Conservation (phyloP, 2,113 vertebrate genomes). For the Odocoileus virginianus region DNA sequence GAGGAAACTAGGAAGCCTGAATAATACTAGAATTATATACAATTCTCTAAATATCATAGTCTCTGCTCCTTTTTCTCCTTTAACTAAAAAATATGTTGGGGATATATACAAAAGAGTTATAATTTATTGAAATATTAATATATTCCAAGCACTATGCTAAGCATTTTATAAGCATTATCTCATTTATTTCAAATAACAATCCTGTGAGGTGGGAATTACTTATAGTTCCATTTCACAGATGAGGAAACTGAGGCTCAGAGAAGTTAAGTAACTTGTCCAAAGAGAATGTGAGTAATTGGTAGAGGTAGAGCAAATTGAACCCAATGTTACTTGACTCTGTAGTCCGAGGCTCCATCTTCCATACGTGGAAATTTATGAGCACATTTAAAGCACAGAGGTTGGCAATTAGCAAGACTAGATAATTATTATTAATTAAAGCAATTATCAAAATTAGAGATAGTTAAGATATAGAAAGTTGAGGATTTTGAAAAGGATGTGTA, state of each 20-base stretch:
- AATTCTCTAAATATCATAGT: neutral
- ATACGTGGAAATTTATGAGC: neutral
- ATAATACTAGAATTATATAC: neutral
- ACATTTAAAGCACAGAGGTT: neutral
- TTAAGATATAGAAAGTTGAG: neutral
- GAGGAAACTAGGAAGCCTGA: neutral
- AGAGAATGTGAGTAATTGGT: neutral
- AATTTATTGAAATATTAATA: neutral
- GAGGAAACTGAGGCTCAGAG: neutral
- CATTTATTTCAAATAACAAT: neutral
- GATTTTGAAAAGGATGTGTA: neutral
- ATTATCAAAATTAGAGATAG: neutral
- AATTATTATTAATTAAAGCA: neutral
- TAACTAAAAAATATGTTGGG: neutral
- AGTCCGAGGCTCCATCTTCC: neutral
- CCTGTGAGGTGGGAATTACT: neutral
- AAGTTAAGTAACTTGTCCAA: neutral
- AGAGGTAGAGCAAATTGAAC: neutral
- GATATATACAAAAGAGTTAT: neutral
- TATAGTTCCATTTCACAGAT: neutral
- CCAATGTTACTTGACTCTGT: fast-evolving
- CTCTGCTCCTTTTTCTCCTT: neutral
- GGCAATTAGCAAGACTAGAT: neutral
- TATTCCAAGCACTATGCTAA: neutral
- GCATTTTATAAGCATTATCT: neutral